These are phyloP conservation scores for Peucedramus taeniatus DNA, from an alignment of 2,113 vertebrate genomes.

Conservation along the genomic window DNA sequence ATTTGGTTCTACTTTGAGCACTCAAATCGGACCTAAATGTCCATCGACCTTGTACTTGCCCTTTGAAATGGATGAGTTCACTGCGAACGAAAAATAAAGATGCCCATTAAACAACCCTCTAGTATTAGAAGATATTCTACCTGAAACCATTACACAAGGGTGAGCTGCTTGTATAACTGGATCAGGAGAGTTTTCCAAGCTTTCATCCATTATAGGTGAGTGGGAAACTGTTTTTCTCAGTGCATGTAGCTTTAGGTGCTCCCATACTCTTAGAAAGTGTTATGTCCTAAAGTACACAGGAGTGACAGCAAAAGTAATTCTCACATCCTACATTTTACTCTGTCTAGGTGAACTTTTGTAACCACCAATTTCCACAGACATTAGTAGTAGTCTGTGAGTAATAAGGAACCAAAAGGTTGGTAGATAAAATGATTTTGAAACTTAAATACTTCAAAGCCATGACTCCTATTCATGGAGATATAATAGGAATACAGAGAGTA, in stretches of 20 bases:
- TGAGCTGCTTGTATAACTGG: background rate
- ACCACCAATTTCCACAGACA: background rate
- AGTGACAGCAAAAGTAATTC: background rate
- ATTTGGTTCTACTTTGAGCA: background rate
- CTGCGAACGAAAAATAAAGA: constrained; percentile 3
- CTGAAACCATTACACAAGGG: background rate
- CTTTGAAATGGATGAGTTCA: constrained; percentile 21
- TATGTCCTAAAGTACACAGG: background rate
- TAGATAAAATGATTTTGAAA: background rate
- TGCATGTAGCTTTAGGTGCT: background rate
- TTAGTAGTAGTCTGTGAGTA: background rate
- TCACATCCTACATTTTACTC: background rate
- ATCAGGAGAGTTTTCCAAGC: background rate
- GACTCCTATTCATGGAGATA: background rate
- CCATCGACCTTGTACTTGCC: background rate
- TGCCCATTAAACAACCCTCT: background rate
- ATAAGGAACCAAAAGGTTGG: background rate
- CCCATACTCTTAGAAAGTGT: background rate
- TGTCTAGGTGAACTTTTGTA: background rate
- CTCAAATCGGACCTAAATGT: background rate
- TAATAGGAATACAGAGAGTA: background rate
- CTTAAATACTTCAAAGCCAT: background rate
- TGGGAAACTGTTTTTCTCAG: background rate
- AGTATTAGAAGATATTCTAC: background rate
- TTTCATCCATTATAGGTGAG: background rate